Evolutionary conservation across 2,113 vertebrate species (phyloP).

Genomic region (Cyanistes caeruleus): DNA sequence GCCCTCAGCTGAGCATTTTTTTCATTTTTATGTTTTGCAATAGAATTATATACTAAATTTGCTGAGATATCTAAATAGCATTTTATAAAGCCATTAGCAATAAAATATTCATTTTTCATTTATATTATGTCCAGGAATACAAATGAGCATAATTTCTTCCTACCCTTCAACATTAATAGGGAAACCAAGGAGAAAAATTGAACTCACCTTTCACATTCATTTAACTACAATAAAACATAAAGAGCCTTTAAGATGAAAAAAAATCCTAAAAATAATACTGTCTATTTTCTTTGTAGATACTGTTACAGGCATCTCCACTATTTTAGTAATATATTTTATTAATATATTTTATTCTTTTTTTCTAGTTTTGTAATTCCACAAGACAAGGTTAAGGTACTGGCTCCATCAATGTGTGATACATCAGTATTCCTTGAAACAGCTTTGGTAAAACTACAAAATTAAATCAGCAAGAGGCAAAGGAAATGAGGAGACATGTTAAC

Average conservation of each 20-base stretch:
- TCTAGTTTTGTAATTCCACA: neutral
- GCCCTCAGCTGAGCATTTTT: neutral
- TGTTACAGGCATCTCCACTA: neutral
- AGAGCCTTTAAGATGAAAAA: neutral
- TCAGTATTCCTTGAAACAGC: neutral
- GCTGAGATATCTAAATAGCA: neutral
- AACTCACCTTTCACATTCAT: neutral
- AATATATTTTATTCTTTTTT: neutral
- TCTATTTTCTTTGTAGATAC: neutral
- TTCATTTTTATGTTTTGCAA: neutral
- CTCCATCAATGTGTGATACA: neutral
- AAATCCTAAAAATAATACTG: neutral
- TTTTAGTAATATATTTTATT: neutral
- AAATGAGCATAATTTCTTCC: slow-evolving; percentile 29
- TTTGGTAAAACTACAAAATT: neutral
- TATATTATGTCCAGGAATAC: slow-evolving; percentile 31
- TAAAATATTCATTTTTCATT: slow-evolving; percentile 32
- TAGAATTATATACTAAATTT: neutral
- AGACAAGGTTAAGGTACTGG: neutral
- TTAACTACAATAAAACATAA: slow-evolving; percentile 30
- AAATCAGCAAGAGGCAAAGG: neutral
- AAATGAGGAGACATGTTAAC: neutral
- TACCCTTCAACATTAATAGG: slow-evolving; percentile 12
- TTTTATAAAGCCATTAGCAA: slow-evolving; percentile 41
- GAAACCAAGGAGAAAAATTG: slow-evolving; percentile 12